Base-by-base conservation (phyloP, 2,797 vertebrate genomes). In the Centroberyx gerrardi region DNA sequence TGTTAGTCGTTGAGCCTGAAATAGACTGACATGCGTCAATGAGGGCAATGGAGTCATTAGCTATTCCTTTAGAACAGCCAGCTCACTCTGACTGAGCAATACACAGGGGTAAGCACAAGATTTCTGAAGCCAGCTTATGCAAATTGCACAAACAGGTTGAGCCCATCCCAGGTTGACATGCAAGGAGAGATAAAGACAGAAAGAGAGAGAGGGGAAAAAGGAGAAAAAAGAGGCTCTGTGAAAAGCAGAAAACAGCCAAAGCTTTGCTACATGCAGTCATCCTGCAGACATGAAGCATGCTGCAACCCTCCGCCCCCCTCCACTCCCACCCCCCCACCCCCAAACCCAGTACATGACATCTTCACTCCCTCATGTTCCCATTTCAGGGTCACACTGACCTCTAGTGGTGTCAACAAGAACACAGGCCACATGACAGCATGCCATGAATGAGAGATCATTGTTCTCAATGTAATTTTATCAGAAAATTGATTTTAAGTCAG, bases 21-120 rank as follows among this genome's bases (percentile, higher is more conserved):
- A 92, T 92, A 93, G 91, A 93, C 88, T 78, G 90, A 90, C 90
- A 89, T 75, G 77, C 84, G 88, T 93, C 92, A 87, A 81, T 83
- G 88, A 90, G 82, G 86, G 82, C 89, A 87, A 84, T 55, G 69
- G 78, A 87, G 90, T 84, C 90, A 88, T 93, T 88, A 87, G 74
- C 86, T 86, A 85, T 89, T 93, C 83, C 88, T 80, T 88, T 79
- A 88, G 87, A 93, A 88, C 74, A 74, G 78, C 78, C 55, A 59
- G 71, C 84, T 86, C 68, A 72, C 83, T 73, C 81, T 76, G 68
- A 76, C 82, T 22, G 79, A 73, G 87, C 74, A 66, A 79, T 65
- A 86, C 67, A 64, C 77, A 40, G 42, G 69, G 72, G 77, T 29
- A 22, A 85, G 81, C 72, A 15, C 58, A 58, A 22, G 66, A 81